Percentiles rank a stretch among this genome's conserved stretches.
Conservation (phyloP, 1,140 invertebrate species). For the Anoplophora glabripennis region DNA sequence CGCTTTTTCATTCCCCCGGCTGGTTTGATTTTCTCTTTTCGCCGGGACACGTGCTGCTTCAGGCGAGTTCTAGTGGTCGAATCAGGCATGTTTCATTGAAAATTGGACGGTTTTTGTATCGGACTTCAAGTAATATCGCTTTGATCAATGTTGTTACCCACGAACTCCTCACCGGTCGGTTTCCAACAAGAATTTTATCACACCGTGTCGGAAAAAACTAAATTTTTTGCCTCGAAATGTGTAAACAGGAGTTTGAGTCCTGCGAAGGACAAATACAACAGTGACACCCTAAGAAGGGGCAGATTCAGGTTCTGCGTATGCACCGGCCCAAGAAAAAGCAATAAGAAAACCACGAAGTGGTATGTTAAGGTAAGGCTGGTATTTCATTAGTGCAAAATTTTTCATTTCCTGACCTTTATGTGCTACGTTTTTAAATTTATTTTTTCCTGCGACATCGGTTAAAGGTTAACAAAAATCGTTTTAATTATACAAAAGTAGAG, state of each 20-base stretch:
- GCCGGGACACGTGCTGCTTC: neutral
- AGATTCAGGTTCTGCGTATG: constrained; percentile 44
- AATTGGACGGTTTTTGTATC: neutral
- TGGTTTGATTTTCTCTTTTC: neutral
- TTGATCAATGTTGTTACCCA: constrained; percentile 39
- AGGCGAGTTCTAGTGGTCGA: neutral
- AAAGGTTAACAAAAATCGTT: too few species aligned
- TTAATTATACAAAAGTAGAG: too few species aligned
- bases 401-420: too few species aligned
- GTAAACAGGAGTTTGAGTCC: constrained; percentile 28
- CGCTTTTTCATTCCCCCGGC: constrained; percentile 3
- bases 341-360: constrained; percentile 47
- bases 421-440: too few species aligned
- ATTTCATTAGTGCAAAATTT: neutral
- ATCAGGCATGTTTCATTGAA: constrained; percentile 2
- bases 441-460: too few species aligned
- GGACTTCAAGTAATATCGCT: neutral
- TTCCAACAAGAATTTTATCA: constrained; percentile 44
- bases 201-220: constrained; percentile 47
- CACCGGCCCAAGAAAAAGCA: constrained; percentile 35
- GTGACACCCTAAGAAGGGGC: constrained; percentile 28
- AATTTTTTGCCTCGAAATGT: constrained; percentile 47
- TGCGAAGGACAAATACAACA: constrained; percentile 25
- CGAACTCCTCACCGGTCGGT: constrained; percentile 39
- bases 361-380: constrained; percentile 50